Percentiles rank a stretch among this genome's conserved stretches.
Conservation (phyloP, 2,113 vertebrate genomes). For the Plecturocebus donacophilus region DNA sequence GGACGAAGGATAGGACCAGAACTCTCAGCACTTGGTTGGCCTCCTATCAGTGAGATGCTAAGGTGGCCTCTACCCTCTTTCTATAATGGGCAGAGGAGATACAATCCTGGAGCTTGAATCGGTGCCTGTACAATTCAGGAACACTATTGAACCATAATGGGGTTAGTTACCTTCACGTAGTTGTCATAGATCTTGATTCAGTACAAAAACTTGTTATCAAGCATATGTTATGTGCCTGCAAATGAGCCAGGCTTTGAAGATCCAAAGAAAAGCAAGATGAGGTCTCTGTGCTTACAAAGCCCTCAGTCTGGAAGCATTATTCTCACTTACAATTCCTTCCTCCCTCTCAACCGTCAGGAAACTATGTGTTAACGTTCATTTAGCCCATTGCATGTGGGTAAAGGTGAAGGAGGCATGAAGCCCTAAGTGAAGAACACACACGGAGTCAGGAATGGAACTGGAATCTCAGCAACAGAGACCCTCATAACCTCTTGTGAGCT, state of each 20-base stretch:
- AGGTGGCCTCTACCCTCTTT: not conserved
- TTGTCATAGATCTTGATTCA: not conserved
- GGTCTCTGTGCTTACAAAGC: not conserved
- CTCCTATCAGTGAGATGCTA: not conserved
- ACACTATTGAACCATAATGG: not conserved
- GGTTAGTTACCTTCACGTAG: not conserved
- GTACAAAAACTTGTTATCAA: not conserved
- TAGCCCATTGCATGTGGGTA: not conserved
- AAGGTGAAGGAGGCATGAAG: not conserved
- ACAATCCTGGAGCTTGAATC: not conserved
- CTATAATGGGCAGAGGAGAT: not conserved
- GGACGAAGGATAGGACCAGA: not conserved
- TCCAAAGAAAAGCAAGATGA: not conserved
- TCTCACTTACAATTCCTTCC: not conserved
- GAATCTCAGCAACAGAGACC: not conserved
- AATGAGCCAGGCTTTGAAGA: not conserved
- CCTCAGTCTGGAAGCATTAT: not conserved
- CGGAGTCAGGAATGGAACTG: not conserved
- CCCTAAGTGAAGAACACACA: not conserved
- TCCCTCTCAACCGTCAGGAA: not conserved
- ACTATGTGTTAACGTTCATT: not conserved
- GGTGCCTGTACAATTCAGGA: not conserved
- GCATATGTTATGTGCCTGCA: no score
- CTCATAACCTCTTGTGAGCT: not conserved
- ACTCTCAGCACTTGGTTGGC: not conserved